Evolutionary conservation across 2,113 vertebrate genomes (phyloP).

Genomic region (Scomber scombrus): DNA sequence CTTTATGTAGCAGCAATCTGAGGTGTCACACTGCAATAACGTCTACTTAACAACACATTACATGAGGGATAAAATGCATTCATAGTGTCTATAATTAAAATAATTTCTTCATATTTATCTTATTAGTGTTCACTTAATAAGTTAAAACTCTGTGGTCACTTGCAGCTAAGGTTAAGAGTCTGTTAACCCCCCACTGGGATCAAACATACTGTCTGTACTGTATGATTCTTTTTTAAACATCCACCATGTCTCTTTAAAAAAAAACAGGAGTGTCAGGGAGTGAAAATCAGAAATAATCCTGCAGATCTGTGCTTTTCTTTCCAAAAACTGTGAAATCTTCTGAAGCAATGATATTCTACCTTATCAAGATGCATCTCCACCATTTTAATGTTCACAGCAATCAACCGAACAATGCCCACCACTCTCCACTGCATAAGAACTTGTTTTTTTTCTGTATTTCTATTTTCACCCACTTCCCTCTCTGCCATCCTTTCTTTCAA

Average conservation of each 20-base stretch:
- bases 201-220: background rate
- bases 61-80: background rate
- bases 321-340: background rate
- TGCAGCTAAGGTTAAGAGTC: background rate
- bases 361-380: background rate
- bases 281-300: background rate
- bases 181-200: background rate
- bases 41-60: background rate
- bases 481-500: background rate
- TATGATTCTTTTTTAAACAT: background rate
- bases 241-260: background rate
- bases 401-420: background rate
- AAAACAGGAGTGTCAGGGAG: background rate
- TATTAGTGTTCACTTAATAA: background rate
- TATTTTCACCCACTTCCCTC: background rate
- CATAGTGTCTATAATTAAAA: background rate
- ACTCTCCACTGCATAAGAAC: background rate
- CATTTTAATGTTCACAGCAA: background rate
- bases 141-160: background rate
- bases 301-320: conserved; percentile 3
- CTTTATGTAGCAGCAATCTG: background rate
- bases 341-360: background rate
- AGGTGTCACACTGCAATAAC: background rate
- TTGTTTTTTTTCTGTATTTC: no score
- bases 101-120: background rate